Base-by-base conservation (phyloP, 2,797 vertebrate genomes). In the Alosa sapidissima region DNA sequence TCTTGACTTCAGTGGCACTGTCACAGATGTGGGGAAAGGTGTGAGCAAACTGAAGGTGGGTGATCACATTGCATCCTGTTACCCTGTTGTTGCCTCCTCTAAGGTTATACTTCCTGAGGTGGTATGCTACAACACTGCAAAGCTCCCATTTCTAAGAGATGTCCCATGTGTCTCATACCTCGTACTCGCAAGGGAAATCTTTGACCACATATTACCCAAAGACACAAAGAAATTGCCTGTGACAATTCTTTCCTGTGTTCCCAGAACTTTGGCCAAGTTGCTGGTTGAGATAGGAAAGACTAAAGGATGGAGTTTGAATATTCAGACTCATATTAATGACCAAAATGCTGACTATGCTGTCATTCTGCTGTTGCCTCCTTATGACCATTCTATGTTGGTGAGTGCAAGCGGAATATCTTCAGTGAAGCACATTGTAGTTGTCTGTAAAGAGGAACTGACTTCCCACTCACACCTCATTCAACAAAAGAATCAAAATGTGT, bases 161-260 rank as follows among this genome's bases (percentile, higher is more conserved):
- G 89, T 89, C 9, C 96, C 96, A 4, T 97, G 96, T 84, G 47
- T 97, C 81, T 98, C 97, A 5, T 96, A 94, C 85, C 95, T 97
- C 84, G 88, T 96, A 72, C 83, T 97, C 81, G 95, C 96, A 0
- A 96, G 97, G 97, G 93, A 96, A 90, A 94, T 97, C 84, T 86
- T 98, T 55, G 91, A 90, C 81, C 91, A 84, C 84, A 86, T 85
- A 0, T 89, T 96, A 87, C 89, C 90, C 49, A 86, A 85, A 13
- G 88, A 90, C 0, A 96, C 93, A 82, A 89, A 87, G 11, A 89
- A 89, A 62, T 91, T 86, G 41, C 94, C 89, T 41, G 41, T 96
- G 87, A 84, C 84, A 5, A 92, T 96, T 52, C 88, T 96, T 81
- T 93, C 94, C 2, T 87, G 91, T 16, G 89, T 89, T 85, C 82